Base-by-base conservation (phyloP, 2,888 invertebrate genomes). In the Lottia gigantea region DNA sequence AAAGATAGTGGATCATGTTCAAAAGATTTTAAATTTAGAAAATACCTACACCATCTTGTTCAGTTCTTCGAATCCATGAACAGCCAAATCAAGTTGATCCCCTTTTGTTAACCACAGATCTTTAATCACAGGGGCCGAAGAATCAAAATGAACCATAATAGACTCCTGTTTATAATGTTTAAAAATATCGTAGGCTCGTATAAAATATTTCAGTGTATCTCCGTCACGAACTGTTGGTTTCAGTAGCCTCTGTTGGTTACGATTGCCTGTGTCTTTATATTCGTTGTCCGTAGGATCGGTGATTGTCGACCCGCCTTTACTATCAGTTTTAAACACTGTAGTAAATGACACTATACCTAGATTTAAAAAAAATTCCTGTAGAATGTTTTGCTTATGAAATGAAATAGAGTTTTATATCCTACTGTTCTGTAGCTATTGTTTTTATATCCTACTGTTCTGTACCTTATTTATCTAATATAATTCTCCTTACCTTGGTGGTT, bases 31-130 rank as follows among this genome's bases (percentile, higher is more conserved):
- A 4, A 31, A 31, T 31, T 6, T 31, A 6, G 11, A 8, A 40
- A 40, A 40, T 40, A 40, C 40, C 6, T 40, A 40, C 77, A 70
- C 72, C 61, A 77, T 55, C 19, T 74, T 46, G 23, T 66, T 68
- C 19, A 78, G 70, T 40, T 78, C 73, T 46, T 73, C 76, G 8
- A 67, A 19, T 26, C 64, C 72, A 49, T 78, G 78, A 26, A 77
- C 76, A 25, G 71, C 71, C 16, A 77, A 46, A 46, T 75, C 74
- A 2, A 64, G 55, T 16, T 66, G 63, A 47, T 71, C 71, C 12
- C 67, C 71, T 16, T 62, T 71, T 11, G 75, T 74, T 11, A 80
- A 67, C 74, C 78, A 77, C 45, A 80, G 65, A 66, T 76, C 69
- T 16, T 68, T 62, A 12, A 76, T 73, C 49, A 75, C 62, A 1